These are phyloP conservation scores for Hermaeophaga mercurialis DNA, from an alignment of 2,888 invertebrate genomes.

Conservation along the genomic window DNA sequence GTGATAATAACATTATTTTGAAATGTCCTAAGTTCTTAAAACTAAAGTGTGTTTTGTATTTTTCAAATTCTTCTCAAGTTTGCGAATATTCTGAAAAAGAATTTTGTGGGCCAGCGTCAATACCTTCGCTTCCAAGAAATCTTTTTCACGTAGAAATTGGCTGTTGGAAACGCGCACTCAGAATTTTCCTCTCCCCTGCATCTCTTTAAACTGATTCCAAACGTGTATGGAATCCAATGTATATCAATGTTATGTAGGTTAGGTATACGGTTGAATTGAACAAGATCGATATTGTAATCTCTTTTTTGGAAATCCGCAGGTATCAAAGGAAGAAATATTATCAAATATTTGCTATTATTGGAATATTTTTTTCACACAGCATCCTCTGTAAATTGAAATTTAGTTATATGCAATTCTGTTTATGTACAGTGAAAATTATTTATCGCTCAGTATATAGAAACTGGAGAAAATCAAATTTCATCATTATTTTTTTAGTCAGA, in stretches of 20 bases:
- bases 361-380: neutral
- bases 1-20: too few relatives aligned
- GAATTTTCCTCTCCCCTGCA: constrained; percentile 24
- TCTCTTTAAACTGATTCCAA: constrained; percentile 25
- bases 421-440: too few relatives aligned
- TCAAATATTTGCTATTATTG: neutral
- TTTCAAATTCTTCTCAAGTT: too few relatives aligned
- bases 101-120: constrained; percentile 18
- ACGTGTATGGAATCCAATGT: constrained; percentile 24
- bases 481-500: too few relatives aligned
- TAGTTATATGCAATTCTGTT: too few relatives aligned
- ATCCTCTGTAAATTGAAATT: too few relatives aligned
- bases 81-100: too few relatives aligned
- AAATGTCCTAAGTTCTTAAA: too few relatives aligned
- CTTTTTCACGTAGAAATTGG: constrained; percentile 24
- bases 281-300: constrained; percentile 21
- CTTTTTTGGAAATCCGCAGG: constrained; percentile 12
- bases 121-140: constrained; percentile 16
- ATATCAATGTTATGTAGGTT: constrained; percentile 22
- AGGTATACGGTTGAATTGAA: constrained; percentile 13
- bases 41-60: too few relatives aligned
- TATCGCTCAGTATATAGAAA: too few relatives aligned
- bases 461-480: too few relatives aligned
- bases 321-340: neutral
- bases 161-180: constrained; percentile 20